Conservation (phyloP, 2,113 vertebrate genomes). For the Triplophysa tibetana region DNA sequence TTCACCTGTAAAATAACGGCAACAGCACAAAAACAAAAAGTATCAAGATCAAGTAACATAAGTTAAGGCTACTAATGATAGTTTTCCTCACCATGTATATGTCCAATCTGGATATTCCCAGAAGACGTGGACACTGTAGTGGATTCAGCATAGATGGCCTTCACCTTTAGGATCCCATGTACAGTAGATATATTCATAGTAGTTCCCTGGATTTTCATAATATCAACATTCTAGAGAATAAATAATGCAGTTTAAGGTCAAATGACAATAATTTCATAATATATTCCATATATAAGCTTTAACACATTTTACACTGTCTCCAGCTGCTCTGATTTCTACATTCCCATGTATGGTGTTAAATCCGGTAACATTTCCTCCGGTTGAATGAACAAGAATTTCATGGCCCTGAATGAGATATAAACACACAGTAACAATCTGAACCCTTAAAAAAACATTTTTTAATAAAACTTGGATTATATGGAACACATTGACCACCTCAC, state of each 20-base stretch:
- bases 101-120: constrained; percentile 85
- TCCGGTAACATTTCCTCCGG: constrained; percentile 83
- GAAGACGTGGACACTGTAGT: constrained; percentile 79
- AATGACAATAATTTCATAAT: constrained; percentile 4
- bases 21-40: not conserved
- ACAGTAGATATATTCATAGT: constrained; percentile 86
- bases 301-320: constrained; percentile 78
- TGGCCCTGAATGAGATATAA: constrained; percentile 75
- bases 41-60: not conserved
- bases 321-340: constrained; percentile 79
- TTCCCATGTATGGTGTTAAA: constrained; percentile 87
- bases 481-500: not conserved
- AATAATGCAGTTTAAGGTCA: constrained; percentile 53
- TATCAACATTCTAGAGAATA: constrained; percentile 77
- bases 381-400: constrained; percentile 79
- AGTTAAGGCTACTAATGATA: not conserved
- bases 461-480: not conserved
- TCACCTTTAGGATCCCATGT: constrained; percentile 82
- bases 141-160: constrained; percentile 87
- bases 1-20: constrained; percentile 58
- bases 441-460: not conserved
- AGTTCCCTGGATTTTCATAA: constrained; percentile 91
- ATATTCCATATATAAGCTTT: no score
- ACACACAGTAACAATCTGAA: not conserved
- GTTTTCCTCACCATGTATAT: constrained; percentile 86